Evolutionary conservation across 1,140 invertebrate genomes (phyloP), one percentile per base, ranked within the genome.

Genomic region (Zaprionus ornatus): DNA sequence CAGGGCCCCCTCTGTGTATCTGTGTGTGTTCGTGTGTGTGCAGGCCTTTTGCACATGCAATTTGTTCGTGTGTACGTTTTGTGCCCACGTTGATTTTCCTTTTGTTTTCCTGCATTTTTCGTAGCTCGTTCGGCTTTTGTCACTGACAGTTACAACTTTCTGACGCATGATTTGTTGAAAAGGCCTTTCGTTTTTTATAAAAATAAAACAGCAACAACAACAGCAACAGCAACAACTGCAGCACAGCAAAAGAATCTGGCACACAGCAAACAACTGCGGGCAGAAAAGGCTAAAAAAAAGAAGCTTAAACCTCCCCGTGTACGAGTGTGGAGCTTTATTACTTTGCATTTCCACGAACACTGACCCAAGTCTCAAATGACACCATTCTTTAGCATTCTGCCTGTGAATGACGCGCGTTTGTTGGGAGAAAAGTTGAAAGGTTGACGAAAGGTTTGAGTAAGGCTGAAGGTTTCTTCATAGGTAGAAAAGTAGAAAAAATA

Each of bases 121-220:
- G 70, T 57, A 54, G 40, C 62, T 63, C 42, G 60, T 66, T 69
- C 40, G 59, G 62, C 55, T 80, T 65, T 80, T 80, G 76, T 70
- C 67, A 56, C 82, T 88, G 85, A 88, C 85, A 88, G 85, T 90
- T 85, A 77, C 81, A 85, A 90, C 85, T 84, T 85, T 85, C 87
- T 90, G 85, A 88, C 85, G 85, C 81, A 84, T 88, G 85, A 88
- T 88, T 85, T 90, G 85, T 90, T 90, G 84, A 71, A 90, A 90
- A 88, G 82, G 85, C 79, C 87, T 81, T 77, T 79, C 52, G 78
- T 71, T 83, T 87, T 71, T 79, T 76, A 86, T 74, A 86, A 86
- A 79, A 77, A 71, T 67, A 32, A 32, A 29, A 7, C 27, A 56
- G 17, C 42, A 45, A 45, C 42, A 40, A n/a, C 70, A 66, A 73